Evolutionary conservation across 2,113 vertebrate species (phyloP), one percentile per base, ranked within the genome.

Genomic region (Cyanoramphus novaezelandiae): DNA sequence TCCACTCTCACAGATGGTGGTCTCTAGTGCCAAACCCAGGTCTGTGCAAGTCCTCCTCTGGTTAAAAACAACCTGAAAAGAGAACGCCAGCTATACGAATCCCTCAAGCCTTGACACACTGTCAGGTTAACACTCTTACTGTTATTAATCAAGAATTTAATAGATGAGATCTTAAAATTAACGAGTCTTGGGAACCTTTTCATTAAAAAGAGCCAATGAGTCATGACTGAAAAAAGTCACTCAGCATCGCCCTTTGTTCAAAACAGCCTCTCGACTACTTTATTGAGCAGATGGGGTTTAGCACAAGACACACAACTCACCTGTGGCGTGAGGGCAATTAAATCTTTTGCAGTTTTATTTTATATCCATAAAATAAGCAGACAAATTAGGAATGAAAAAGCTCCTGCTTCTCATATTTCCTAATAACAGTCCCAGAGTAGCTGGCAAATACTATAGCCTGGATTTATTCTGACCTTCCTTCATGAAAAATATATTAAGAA

Each of bases 201-300:
- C 0, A 94, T 88, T 65, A 88, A 31, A 92, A 71, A 82, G 62
- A 90, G 65, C 27, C 37, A 89, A 20, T 82, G 82, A 96, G 53
- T 88, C 94, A 89, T 3, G 18, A 82, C 83, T 95, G 74, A 84
- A 81, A 94, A 95, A 95, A 93, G 67, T 85, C 90, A 64, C 35
- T 92, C 53, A 88, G 53, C 25, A 72, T 57, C 60, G 68, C 41
- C 67, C 49, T 94, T 79, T 19, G 57, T 16, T 59, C 57, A 59
- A 59, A 59, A 35, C n/a, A 35, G 57, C 24, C 57, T 59, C 33
- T 59, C 57, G 88, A 69, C 35, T 25, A 72, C 53, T 90, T 92
- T 79, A 86, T 27, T 59, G 64, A 93, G 62, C 63, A 88, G 46
- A 79, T 7, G 11, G 67, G 83, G 70, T 86, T 84, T 68, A 80